phyloP scores from a whole-genome alignment of 2,113 vertebrate genomes.

The Oreochromis aureus region DNA sequence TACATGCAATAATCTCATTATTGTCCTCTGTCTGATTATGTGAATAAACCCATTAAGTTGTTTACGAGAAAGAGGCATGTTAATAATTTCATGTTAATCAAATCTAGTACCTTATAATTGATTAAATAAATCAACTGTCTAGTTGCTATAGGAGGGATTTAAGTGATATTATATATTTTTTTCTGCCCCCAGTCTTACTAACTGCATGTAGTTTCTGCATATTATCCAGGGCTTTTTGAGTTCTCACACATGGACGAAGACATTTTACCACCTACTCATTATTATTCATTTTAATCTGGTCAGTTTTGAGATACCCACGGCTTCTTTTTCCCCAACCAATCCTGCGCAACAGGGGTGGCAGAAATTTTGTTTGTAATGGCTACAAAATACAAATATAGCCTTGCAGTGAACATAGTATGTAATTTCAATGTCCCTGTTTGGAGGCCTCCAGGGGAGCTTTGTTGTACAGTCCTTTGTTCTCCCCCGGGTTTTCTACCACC shows the following conservation, averaged over 20 bases:
- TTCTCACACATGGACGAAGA: not conserved
- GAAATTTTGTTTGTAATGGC: not conserved
- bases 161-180: not conserved
- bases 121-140: constrained; percentile 18
- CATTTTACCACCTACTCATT: not conserved
- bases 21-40: constrained; percentile 42
- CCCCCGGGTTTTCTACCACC: not conserved
- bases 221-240: not conserved
- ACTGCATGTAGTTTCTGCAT: not conserved
- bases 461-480: not conserved
- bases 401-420: not conserved
- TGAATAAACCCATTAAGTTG: constrained; percentile 42
- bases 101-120: constrained; percentile 14
- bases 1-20: constrained; percentile 46
- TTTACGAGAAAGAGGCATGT: constrained; percentile 28
- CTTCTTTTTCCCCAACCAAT: not conserved
- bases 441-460: not conserved
- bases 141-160: not conserved
- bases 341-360: not conserved
- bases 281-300: not conserved
- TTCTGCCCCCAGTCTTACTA: not conserved
- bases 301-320: not conserved
- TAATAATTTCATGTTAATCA: constrained; percentile 29
- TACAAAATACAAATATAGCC: not conserved
- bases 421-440: not conserved